phyloP scores from a whole-genome alignment of 2,113 vertebrate genomes.

The Elachura formosa region DNA sequence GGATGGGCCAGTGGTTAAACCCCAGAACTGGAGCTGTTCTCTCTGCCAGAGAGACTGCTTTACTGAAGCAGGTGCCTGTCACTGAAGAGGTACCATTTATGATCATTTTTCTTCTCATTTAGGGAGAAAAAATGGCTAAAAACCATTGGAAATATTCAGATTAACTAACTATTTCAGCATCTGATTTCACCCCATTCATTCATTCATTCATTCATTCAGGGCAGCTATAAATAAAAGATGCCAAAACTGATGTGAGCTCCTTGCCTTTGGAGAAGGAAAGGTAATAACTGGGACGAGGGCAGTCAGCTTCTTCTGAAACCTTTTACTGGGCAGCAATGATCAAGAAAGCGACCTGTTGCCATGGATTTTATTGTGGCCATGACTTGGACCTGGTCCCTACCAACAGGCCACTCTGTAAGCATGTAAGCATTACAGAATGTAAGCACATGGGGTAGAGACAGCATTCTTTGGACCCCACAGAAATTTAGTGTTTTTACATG shows the following conservation, averaged over 20 bases:
- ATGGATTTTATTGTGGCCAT: not conserved
- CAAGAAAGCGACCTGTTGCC: not conserved
- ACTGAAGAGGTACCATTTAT: not conserved
- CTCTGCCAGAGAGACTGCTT: not conserved
- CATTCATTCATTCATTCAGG: not conserved
- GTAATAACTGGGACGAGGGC: not conserved
- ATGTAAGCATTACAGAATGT: no score
- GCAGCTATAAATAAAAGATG: not conserved
- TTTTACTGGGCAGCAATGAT: not conserved
- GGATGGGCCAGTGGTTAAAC: not conserved
- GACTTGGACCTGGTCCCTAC: not conserved
- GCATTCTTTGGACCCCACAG: slow-evolving; percentile 1
- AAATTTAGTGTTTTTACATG: not conserved
- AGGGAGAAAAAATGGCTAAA: not conserved
- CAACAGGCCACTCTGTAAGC: not conserved
- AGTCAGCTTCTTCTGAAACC: not conserved
- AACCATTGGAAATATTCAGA: slow-evolving; percentile 3
- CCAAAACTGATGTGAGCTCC: not conserved
- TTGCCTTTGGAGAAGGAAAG: not conserved
- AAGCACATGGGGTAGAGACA: not conserved
- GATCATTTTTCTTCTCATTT: not conserved
- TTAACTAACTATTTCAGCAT: not conserved
- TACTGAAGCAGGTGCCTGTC: slow-evolving; percentile 20
- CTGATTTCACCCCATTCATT: not conserved
- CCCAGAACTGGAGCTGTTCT: slow-evolving; percentile 5